A percentile compares a stretch with the other conserved stretches of the same genome.
These are phyloP conservation scores for Avahi laniger DNA, from an alignment of 2,797 vertebrate species.

Conservation along the genomic window DNA sequence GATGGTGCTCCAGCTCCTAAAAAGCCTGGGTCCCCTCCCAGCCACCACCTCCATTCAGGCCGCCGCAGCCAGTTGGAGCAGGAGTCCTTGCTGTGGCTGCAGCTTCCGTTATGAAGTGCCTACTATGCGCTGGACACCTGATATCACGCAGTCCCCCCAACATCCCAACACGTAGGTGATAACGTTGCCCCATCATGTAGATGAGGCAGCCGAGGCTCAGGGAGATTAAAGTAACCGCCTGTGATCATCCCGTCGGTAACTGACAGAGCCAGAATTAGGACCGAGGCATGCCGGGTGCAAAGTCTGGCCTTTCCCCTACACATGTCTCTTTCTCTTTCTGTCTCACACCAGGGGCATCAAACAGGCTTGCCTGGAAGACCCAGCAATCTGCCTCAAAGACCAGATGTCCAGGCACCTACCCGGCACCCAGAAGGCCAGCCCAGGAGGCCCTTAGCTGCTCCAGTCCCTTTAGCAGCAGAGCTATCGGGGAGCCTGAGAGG, in stretches of 20 bases:
- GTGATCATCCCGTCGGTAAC: background rate
- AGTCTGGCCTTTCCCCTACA: background rate
- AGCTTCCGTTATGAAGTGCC: background rate
- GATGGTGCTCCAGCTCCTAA: background rate
- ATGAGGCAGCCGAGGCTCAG: background rate
- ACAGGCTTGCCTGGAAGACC: background rate
- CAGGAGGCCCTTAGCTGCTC: conserved; percentile 41
- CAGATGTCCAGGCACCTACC: background rate
- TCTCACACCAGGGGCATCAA: background rate
- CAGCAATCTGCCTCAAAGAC: background rate
- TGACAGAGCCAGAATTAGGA: background rate
- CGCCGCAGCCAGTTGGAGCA: background rate
- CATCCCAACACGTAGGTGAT: background rate
- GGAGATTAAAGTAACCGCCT: background rate
- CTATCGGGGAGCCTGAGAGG: accelerated
- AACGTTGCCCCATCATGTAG: too few species aligned
- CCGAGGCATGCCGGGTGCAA: background rate
- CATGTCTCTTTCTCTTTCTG: background rate
- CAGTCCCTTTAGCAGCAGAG: conserved; percentile 46
- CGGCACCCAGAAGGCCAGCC: background rate
- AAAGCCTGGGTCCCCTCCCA: background rate
- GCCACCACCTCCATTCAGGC: too few species aligned
- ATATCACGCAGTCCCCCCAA: too few species aligned
- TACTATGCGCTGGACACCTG: background rate
- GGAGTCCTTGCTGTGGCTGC: accelerated